A percentile compares a stretch with the other conserved stretches of the same genome.
Evolutionary conservation across 2,888 invertebrate genomes (phyloP).

Genomic region (Zootermopsis nevadensis): DNA sequence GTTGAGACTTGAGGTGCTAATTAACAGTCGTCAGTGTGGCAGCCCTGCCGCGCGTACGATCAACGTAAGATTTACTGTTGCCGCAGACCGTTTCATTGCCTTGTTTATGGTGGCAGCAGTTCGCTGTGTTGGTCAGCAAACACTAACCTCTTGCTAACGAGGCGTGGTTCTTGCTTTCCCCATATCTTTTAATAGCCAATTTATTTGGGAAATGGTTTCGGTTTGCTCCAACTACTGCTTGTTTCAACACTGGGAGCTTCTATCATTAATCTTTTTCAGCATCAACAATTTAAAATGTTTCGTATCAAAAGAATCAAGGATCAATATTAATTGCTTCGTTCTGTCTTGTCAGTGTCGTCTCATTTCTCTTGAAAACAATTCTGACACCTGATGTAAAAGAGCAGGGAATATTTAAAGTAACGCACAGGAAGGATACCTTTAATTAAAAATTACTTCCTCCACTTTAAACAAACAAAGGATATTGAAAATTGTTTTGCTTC

Average conservation of each 20-base stretch:
- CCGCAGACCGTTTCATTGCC: not conserved
- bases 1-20: not conserved
- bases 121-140: not conserved
- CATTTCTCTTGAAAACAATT: not conserved
- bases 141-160: slow-evolving; percentile 25
- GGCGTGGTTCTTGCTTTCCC: not conserved
- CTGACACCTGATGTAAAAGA: not conserved
- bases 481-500: slow-evolving; percentile 7
- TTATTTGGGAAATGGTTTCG: slow-evolving; percentile 19
- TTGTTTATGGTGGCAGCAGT: not conserved
- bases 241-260: not conserved
- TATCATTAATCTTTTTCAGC: slow-evolving; percentile 1
- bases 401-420: not conserved
- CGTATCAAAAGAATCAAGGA: slow-evolving; percentile 1
- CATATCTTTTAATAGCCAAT: slow-evolving; percentile 42
- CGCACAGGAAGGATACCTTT: not conserved
- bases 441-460: slow-evolving; percentile 11
- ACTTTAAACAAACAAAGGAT: not conserved
- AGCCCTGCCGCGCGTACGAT: not conserved
- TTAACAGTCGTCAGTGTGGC: not conserved
- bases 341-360: too few species aligned
- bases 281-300: slow-evolving; percentile 17
- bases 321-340: slow-evolving; percentile 4
- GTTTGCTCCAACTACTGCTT: not conserved
- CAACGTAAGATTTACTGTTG: not conserved